Percentiles rank a stretch among this genome's conserved stretches.
Evolutionary conservation across 2,888 invertebrate species (phyloP).

Genomic region (Amorpha juglandis): DNA sequence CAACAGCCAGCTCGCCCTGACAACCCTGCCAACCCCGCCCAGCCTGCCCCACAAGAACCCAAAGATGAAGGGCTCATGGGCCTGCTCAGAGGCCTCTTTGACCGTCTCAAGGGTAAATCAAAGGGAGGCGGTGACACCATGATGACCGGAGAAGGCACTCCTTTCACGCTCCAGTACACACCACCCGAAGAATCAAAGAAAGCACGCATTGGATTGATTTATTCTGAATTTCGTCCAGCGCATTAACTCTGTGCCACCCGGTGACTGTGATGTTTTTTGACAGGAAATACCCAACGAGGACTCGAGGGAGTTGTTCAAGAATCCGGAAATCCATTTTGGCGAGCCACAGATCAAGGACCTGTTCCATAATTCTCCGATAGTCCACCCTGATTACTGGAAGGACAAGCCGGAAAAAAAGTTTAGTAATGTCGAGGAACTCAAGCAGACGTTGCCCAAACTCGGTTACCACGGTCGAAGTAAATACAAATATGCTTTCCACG

Average conservation of each 20-base stretch:
- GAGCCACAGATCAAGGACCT: constrained; percentile 52
- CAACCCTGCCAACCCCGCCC: background rate
- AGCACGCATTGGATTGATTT: constrained; percentile 30
- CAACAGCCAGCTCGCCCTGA: constrained; percentile 8
- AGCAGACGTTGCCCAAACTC: constrained; percentile 55
- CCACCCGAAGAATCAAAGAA: constrained; percentile 32
- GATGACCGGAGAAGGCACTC: constrained; percentile 38
- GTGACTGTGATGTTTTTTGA: constrained; percentile 60
- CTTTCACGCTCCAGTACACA: background rate
- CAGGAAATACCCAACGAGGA: constrained; percentile 65
- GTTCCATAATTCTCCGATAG: constrained; percentile 62
- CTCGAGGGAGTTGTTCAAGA: constrained; percentile 48
- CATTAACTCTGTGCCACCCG: constrained; percentile 53
- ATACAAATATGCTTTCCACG: constrained; percentile 75
- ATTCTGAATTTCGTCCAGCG: constrained; percentile 69
- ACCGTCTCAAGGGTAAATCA: constrained; percentile 50
- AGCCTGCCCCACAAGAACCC: constrained; percentile 38
- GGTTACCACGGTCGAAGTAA: constrained; percentile 72
- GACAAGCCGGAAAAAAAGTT: constrained; percentile 51
- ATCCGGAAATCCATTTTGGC: constrained; percentile 40
- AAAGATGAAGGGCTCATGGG: constrained; percentile 55
- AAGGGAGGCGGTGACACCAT: constrained; percentile 53
- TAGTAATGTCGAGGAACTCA: constrained; percentile 37
- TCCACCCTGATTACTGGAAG: constrained; percentile 71
- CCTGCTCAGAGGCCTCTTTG: constrained; percentile 62